Evolutionary conservation across 2,888 invertebrate species (phyloP).

Genomic region (Dilophus febrilis): DNA sequence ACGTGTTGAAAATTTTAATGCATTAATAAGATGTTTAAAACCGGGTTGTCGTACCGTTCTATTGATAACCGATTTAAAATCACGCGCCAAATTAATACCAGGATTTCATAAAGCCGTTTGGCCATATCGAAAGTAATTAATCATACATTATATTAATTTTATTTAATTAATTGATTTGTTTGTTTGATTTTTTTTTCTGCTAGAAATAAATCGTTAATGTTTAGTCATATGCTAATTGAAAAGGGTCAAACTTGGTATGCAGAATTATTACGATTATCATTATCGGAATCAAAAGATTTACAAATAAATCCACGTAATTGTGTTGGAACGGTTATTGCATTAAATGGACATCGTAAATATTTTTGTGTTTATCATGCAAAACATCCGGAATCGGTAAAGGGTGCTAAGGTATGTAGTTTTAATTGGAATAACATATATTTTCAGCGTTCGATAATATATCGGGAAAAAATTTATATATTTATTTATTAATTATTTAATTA

Average conservation of each 20-base stretch:
- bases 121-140: slow-evolving; percentile 77
- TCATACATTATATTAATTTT: slow-evolving; percentile 3
- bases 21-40: slow-evolving; percentile 76
- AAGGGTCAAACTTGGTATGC: slow-evolving; percentile 89
- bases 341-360: slow-evolving; percentile 94
- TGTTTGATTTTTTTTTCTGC: slow-evolving; percentile 13
- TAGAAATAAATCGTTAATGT: slow-evolving; percentile 91
- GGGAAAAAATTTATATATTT: slow-evolving; percentile 1
- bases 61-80: slow-evolving; percentile 74
- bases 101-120: slow-evolving; percentile 87
- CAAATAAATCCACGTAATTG: slow-evolving; percentile 93
- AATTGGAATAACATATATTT: not conserved
- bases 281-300: slow-evolving; percentile 64
- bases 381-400: slow-evolving; percentile 63
- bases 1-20: slow-evolving; percentile 87
- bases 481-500: slow-evolving; percentile 5
- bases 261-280: slow-evolving; percentile 68
- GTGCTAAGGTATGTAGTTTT: slow-evolving; percentile 38
- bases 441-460: not conserved
- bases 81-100: slow-evolving; percentile 69
- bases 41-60: slow-evolving; percentile 91
- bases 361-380: slow-evolving; percentile 98
- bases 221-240: slow-evolving; percentile 84
- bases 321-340: slow-evolving; percentile 85
- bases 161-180: not conserved